Base-by-base conservation (phyloP, 2,888 invertebrate species). In the Meteorus colon region DNA sequence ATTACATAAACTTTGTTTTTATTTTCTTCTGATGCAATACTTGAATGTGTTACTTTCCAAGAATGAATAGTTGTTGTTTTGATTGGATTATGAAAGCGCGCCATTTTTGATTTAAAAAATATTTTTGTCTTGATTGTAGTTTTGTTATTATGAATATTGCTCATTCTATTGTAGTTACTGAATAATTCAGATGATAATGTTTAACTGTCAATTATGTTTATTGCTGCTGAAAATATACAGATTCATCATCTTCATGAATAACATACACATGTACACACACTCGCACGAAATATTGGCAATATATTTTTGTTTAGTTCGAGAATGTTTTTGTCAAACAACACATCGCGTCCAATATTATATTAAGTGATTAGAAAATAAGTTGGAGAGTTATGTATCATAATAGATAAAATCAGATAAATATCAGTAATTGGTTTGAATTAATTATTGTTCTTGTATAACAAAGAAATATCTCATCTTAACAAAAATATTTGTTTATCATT, bases 171-270 rank as follows among this genome's bases (percentile, higher is more conserved):
- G 8, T 34, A 34, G 34, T 34, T 1, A 2, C 8, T 8, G 8
- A 19, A 37, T 37, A 48, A 14, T 6, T 41, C 3, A 14, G 5
- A 68, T 48, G 16, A 31, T 27, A 16, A 48, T 27, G 8, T 27
- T 67, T 1, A 74, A 76, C 68, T 70, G 62, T 78, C 76, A 71
- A 74, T 79, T 77, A 65, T 77, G 45, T 84, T 84, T 84, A 85
- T 84, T 84, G 84, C 84, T 84, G 82, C 82, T 79, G 81, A 84
- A 84, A 85, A 84, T 84, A 84, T 85, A 84, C 84, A 82, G 81
- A 84, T 79, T 73, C 74, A 77, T 79, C 74, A 74, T 74, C 73
- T 76, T 71, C 74, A 75, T 77, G 66, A 41, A 51, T 31, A 71
- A 29, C 27, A 27, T 2, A 24, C 29, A 62, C 2, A 8, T 16